Percentiles rank a stretch among this genome's conserved stretches.
Conservation (phyloP, 2,888 invertebrate genomes). For the Hemicrepidius hirtus region DNA sequence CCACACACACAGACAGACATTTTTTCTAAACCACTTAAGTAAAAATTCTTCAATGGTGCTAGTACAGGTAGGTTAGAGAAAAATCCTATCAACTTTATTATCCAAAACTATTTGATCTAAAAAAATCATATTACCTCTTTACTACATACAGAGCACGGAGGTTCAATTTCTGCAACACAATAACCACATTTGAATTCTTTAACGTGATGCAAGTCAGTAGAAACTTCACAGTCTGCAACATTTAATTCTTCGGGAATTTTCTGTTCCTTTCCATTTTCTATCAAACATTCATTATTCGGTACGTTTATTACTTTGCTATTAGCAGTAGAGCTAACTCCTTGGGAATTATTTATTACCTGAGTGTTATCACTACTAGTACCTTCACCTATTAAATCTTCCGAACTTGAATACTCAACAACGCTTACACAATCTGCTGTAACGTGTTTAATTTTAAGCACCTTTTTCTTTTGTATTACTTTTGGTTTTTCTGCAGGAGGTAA, state of each 20-base stretch:
- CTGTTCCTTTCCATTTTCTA: background rate
- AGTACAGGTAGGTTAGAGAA: background rate
- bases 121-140: constrained; percentile 47
- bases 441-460: constrained; percentile 51
- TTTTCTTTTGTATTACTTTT: constrained; percentile 12
- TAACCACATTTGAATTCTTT: constrained; percentile 76
- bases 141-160: constrained; percentile 81
- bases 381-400: constrained; percentile 35
- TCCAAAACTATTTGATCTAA: background rate
- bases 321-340: constrained; percentile 10
- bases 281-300: background rate
- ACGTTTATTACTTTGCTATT: background rate
- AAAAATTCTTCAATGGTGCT: too few species aligned
- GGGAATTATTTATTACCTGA: background rate
- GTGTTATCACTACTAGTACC: background rate
- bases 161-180: constrained; percentile 76
- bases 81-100: background rate
- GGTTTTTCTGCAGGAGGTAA: background rate
- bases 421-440: constrained; percentile 58
- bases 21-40: too few species aligned
- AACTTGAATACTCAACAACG: constrained; percentile 17
- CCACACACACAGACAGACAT: too few species aligned
- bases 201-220: background rate
- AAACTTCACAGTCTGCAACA: constrained; percentile 52
- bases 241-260: background rate